Conservation (phyloP, 2,113 vertebrate genomes). For the Rhinolophus sinicus region DNA sequence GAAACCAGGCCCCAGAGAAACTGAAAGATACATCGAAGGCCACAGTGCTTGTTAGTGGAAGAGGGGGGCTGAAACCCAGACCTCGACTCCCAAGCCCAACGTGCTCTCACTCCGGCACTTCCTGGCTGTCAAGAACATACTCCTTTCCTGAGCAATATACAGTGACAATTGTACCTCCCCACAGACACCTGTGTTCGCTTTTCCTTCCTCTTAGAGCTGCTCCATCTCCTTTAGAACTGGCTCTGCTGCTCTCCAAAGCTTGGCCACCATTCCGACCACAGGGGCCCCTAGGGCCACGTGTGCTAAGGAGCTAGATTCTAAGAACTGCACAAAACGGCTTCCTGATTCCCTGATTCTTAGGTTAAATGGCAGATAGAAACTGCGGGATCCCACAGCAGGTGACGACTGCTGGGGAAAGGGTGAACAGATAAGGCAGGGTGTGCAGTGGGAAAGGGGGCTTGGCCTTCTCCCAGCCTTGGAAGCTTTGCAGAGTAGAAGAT, state of each 20-base stretch:
- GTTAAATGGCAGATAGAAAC: neutral
- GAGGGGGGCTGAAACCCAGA: neutral
- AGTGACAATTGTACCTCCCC: conserved; percentile 21
- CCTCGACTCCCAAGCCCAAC: neutral
- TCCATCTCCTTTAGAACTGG: neutral
- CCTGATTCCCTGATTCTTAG: neutral
- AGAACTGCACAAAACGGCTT: neutral
- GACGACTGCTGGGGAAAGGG: neutral
- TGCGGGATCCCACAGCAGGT: neutral
- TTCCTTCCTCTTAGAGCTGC: neutral
- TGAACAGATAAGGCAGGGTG: neutral
- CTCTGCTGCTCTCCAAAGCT: neutral
- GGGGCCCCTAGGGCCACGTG: neutral
- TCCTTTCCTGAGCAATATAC: neutral
- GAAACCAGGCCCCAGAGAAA: conserved; percentile 56
- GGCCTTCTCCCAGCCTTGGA: neutral
- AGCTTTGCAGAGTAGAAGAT: neutral
- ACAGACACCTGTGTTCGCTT: neutral
- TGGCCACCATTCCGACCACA: neutral
- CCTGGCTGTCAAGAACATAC: neutral
- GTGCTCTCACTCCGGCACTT: neutral
- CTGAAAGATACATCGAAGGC: conserved; percentile 50
- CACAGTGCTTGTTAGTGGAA: conserved; percentile 9
- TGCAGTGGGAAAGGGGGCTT: neutral
- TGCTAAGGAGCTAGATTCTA: neutral